phyloP scores from a whole-genome alignment of 2,113 vertebrate species.

The Gymnobelideus leadbeateri region DNA sequence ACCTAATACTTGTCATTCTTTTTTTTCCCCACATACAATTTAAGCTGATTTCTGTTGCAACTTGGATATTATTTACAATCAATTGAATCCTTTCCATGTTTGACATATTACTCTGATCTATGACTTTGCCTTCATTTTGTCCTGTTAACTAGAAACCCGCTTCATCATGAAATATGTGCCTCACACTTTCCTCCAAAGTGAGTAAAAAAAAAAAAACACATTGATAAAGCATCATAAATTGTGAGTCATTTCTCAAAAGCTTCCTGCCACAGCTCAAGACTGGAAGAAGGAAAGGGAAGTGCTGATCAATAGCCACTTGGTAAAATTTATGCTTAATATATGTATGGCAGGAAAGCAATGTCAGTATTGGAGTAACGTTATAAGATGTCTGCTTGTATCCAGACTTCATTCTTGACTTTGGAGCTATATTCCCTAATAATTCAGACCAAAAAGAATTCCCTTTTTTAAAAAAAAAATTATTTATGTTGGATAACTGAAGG shows the following conservation, averaged over 20 bases:
- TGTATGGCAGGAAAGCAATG: slow-evolving; percentile 67
- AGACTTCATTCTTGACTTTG: slow-evolving; percentile 55
- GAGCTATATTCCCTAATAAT: background rate
- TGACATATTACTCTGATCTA: slow-evolving; percentile 84
- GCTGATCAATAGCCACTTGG: slow-evolving; percentile 65
- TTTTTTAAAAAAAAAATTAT: background rate
- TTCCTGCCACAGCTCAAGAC: slow-evolving; percentile 68
- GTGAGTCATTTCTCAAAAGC: slow-evolving; percentile 83
- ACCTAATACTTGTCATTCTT: slow-evolving; percentile 67
- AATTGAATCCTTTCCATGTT: slow-evolving; percentile 81
- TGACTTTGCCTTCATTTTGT: slow-evolving; percentile 85
- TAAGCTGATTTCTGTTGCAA: slow-evolving; percentile 75
- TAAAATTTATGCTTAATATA: slow-evolving; percentile 63
- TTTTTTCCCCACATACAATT: slow-evolving; percentile 68
- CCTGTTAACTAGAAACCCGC: slow-evolving; percentile 87
- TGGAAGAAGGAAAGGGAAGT: slow-evolving; percentile 75
- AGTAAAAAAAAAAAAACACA: slow-evolving; percentile 76
- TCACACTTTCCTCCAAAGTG: slow-evolving; percentile 80
- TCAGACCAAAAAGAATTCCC: background rate
- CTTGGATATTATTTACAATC: slow-evolving; percentile 80
- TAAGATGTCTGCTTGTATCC: slow-evolving; percentile 32
- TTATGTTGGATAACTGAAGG: slow-evolving; percentile 37
- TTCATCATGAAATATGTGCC: slow-evolving; percentile 85
- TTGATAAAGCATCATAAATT: slow-evolving; percentile 84
- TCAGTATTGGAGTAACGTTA: slow-evolving; percentile 27